Conservation (phyloP, 2,888 invertebrate genomes). For the Pheosia tremula region DNA sequence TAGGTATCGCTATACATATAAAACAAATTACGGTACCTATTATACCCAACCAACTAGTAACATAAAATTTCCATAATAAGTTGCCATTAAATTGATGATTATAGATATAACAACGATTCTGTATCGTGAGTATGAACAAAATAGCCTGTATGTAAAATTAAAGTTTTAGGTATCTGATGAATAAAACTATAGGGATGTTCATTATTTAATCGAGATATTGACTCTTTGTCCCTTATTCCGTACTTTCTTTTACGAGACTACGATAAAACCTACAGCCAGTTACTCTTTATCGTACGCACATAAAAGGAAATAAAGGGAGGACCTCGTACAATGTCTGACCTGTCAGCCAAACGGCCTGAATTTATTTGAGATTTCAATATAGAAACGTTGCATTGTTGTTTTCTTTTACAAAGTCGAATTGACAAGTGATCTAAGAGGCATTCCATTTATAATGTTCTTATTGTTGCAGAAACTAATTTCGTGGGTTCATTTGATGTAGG, state of each 20-base stretch:
- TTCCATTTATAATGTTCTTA: conserved; percentile 8
- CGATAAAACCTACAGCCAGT: conserved; percentile 52
- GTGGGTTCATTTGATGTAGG: conserved; percentile 89
- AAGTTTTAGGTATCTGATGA: conserved; percentile 42
- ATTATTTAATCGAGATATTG: conserved; percentile 54
- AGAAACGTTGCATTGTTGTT: conserved; percentile 10
- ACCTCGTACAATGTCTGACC: conserved; percentile 45
- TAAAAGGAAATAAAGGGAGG: conserved; percentile 53
- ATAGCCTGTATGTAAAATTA: conserved; percentile 31
- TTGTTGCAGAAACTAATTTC: conserved; percentile 87
- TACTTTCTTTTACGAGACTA: conserved; percentile 55
- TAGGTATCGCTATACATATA: too few relatives aligned
- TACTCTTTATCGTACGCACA: conserved; percentile 49
- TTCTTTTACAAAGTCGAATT: conserved; percentile 7
- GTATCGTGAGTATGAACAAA: not conserved
- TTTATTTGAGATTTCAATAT: conserved; percentile 25
- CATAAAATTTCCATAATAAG: conserved; percentile 1
- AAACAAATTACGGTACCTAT: too few relatives aligned
- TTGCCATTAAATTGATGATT: conserved; percentile 1
- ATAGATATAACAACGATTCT: not conserved
- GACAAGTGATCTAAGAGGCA: not conserved
- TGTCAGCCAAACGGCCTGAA: conserved; percentile 45
- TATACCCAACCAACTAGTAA: not conserved
- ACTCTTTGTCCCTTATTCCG: conserved; percentile 50
- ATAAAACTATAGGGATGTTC: conserved; percentile 42